phyloP scores from a whole-genome alignment of 2,113 vertebrate genomes.

The Turnix velox region DNA sequence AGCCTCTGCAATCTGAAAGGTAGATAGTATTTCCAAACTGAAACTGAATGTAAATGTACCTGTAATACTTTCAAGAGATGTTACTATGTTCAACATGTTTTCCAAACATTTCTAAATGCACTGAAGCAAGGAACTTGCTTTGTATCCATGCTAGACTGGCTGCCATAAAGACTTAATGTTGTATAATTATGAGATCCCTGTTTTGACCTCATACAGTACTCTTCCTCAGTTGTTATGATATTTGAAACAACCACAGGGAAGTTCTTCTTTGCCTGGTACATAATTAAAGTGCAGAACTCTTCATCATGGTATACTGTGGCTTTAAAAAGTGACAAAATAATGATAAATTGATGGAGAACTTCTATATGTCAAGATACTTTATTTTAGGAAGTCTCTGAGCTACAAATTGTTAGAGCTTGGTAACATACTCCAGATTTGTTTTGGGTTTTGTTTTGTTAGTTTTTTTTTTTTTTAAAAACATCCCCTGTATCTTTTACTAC shows the following conservation, averaged over 20 bases:
- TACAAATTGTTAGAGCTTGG: background rate
- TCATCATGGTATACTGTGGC: fast-evolving
- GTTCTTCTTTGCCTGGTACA: background rate
- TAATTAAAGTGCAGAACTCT: background rate
- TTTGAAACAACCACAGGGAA: background rate
- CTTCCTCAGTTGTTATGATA: background rate
- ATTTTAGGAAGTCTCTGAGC: background rate
- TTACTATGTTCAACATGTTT: too few relatives aligned
- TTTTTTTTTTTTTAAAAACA: too few relatives aligned
- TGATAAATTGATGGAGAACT: background rate
- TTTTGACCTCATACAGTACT: background rate
- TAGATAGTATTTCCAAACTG: background rate
- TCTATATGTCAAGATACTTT: background rate
- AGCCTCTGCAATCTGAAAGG: background rate
- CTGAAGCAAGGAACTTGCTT: background rate
- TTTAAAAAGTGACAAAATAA: background rate
- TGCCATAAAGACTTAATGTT: background rate
- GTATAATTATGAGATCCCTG: background rate
- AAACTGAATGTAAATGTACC: background rate
- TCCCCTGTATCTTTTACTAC: too few relatives aligned
- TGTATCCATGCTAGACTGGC: background rate
- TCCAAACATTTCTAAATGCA: too few relatives aligned
- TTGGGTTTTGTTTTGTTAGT: background rate
- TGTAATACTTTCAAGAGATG: background rate
- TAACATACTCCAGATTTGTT: background rate